Percentiles rank a stretch among this genome's conserved stretches.
Evolutionary conservation across 2,113 vertebrate species (phyloP).

Genomic region (Dromas ardeola): DNA sequence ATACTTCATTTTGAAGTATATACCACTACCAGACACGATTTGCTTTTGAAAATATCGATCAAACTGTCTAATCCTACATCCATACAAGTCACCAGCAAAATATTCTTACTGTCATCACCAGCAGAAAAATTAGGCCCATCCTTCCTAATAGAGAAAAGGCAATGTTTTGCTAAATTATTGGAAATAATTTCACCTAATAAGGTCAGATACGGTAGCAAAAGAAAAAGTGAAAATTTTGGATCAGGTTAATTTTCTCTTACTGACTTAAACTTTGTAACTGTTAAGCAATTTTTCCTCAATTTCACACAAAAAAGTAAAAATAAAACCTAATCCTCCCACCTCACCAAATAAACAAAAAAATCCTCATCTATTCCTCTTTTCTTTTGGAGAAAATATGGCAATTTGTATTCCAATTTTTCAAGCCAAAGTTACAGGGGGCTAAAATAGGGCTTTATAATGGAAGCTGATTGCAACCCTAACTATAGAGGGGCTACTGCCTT

Average conservation of each 20-base stretch:
- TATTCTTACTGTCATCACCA: background rate
- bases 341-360: constrained; percentile 26
- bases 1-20: background rate
- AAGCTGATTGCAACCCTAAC: constrained; percentile 56
- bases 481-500: constrained; percentile 40
- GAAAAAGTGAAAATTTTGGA: background rate
- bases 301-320: background rate
- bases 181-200: background rate
- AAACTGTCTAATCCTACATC: background rate
- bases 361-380: constrained; percentile 1
- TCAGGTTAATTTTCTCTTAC: background rate
- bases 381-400: constrained; percentile 45
- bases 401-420: constrained; percentile 54
- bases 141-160: background rate
- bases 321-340: background rate
- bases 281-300: background rate
- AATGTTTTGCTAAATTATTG: background rate
- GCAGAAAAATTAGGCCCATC: background rate
- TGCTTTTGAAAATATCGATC: background rate
- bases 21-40: background rate
- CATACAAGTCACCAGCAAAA: background rate
- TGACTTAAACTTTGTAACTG: background rate
- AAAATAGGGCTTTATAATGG: constrained; percentile 56
- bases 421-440: constrained; percentile 49
- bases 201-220: background rate